Percentiles rank a stretch among this genome's conserved stretches.
Conservation (phyloP, 2,888 invertebrate genomes). For the Drosophila borealis region DNA sequence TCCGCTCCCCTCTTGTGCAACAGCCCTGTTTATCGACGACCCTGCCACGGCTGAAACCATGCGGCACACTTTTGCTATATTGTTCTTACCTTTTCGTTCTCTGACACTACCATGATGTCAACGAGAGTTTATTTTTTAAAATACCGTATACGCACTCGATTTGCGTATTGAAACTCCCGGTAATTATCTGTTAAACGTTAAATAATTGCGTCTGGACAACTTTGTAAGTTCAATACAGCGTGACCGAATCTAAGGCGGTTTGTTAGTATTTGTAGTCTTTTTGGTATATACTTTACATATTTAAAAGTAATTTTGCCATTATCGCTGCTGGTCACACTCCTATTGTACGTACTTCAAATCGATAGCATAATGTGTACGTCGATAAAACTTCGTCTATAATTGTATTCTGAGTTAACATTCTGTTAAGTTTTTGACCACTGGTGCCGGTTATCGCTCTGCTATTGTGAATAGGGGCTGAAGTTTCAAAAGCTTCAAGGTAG, state of each 20-base stretch:
- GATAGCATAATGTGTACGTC: not conserved
- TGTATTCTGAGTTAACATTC: not conserved
- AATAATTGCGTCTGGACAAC: conserved; percentile 56
- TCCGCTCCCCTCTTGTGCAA: conserved; percentile 61
- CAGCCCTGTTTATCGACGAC: conserved; percentile 72
- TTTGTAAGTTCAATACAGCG: conserved; percentile 56
- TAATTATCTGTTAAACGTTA: conserved; percentile 46
- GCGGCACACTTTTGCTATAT: conserved; percentile 51
- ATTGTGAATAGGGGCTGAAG: not conserved
- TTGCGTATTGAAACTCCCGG: conserved; percentile 47
- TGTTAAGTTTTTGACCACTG: conserved; percentile 2
- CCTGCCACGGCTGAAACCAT: conserved; percentile 73
- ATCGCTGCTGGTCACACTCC: conserved; percentile 29
- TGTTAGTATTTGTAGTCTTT: conserved; percentile 19
- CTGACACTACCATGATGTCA: conserved; percentile 72
- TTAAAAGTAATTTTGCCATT: not conserved
- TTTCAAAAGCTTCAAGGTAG: not conserved
- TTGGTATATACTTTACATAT: conserved; percentile 34
- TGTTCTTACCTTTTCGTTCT: conserved; percentile 72
- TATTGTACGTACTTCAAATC: not conserved
- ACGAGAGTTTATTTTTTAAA: conserved; percentile 34
- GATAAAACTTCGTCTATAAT: not conserved
- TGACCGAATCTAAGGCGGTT: conserved; percentile 38
- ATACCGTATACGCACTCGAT: conserved; percentile 52
- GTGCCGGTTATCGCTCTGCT: not conserved